Conservation (phyloP, 1,140 invertebrate species). For the Octopus sinensis region DNA sequence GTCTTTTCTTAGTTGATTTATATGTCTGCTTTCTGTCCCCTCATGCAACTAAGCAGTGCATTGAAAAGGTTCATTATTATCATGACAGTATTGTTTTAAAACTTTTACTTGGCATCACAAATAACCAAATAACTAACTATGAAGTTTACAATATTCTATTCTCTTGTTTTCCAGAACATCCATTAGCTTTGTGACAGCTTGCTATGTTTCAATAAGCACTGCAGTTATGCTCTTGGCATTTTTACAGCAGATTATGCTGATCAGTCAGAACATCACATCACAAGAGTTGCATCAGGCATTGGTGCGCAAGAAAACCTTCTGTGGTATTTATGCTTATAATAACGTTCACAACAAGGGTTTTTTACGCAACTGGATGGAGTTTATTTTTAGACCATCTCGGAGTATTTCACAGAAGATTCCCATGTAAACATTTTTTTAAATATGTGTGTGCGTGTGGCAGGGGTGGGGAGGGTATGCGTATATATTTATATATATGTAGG, state of each 20-base stretch:
- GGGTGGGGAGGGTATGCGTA: no score
- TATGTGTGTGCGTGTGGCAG: no score
- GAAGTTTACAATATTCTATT: not conserved
- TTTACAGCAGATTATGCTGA: slow-evolving; percentile 44
- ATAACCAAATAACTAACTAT: not conserved
- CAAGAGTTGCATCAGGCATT: slow-evolving; percentile 46
- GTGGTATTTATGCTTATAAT: slow-evolving; percentile 30
- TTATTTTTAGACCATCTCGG: slow-evolving; percentile 26
- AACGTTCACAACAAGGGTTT: slow-evolving; percentile 47
- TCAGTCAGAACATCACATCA: slow-evolving; percentile 50
- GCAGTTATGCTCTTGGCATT: slow-evolving; percentile 35
- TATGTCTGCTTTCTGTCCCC: no score
- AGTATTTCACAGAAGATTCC: slow-evolving; percentile 25
- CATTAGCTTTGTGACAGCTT: slow-evolving; percentile 40
- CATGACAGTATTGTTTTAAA: no score
- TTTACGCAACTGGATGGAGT: slow-evolving; percentile 43
- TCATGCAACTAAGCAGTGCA: no score
- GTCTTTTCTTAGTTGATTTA: no score
- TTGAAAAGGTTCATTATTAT: no score
- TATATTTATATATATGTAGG: no score
- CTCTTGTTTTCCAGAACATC: slow-evolving; percentile 34
- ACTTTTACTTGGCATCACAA: no score
- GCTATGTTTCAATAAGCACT: slow-evolving; percentile 32
- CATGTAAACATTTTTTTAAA: not conserved
- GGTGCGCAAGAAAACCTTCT: slow-evolving; percentile 20